phyloP scores from a whole-genome alignment of 2,113 vertebrate genomes.

The Eclectus roratus region DNA sequence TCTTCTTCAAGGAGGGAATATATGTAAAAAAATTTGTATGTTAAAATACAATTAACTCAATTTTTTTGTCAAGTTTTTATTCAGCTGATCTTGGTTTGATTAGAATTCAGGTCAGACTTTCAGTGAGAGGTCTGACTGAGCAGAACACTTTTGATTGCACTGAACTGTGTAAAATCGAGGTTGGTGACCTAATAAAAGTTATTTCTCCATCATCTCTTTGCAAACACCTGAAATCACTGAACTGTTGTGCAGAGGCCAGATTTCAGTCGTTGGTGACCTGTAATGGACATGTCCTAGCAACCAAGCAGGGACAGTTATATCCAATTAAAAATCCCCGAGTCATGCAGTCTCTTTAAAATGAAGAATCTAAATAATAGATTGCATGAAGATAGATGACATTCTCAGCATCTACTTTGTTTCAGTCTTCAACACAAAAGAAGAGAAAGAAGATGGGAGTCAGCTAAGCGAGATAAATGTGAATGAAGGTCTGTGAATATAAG shows the following conservation, averaged over 20 bases:
- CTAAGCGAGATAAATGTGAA: conserved; percentile 49
- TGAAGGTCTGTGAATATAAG: background rate
- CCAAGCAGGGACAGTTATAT: background rate
- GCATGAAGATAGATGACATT: conserved; percentile 36
- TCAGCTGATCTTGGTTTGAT: background rate
- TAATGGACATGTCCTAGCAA: background rate
- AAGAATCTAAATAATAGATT: conserved; percentile 52
- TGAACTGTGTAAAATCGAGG: background rate
- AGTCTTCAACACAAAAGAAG: background rate
- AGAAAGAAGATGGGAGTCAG: background rate
- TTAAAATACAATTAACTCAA: background rate
- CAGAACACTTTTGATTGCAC: background rate
- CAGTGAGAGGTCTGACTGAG: background rate
- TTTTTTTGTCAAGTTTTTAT: background rate
- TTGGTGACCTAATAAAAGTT: background rate
- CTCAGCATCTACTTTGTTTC: conserved; percentile 34
- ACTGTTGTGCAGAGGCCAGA: background rate
- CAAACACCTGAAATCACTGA: background rate
- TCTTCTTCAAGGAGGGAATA: background rate
- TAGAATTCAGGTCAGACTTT: background rate
- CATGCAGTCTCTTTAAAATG: conserved; percentile 8
- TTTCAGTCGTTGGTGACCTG: background rate
- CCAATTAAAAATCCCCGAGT: conserved; percentile 32
- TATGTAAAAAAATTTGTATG: background rate
- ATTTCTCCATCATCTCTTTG: background rate